These are phyloP conservation scores for Benitochromis conjunctus DNA, from an alignment of 2,113 vertebrate species.

Conservation along the genomic window DNA sequence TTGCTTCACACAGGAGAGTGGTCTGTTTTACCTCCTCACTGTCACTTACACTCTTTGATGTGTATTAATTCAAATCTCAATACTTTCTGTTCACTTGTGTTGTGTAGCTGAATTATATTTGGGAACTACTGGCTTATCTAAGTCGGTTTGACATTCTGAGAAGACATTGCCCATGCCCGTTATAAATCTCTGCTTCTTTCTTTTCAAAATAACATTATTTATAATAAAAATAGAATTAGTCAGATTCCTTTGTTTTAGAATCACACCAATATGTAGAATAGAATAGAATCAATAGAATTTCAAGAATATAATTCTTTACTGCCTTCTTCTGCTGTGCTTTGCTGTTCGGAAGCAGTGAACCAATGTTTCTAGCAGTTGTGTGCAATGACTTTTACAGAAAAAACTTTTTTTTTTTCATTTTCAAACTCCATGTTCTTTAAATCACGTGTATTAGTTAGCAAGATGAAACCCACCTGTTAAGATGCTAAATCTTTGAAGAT, in stretches of 20 bases:
- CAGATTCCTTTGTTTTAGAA: neutral
- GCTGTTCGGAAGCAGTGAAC: neutral
- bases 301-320: neutral
- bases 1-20: neutral
- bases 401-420: neutral
- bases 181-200: neutral
- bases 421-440: neutral
- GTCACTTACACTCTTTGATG: neutral
- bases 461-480: neutral
- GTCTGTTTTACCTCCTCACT: neutral
- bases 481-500: neutral
- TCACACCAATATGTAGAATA: neutral
- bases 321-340: neutral
- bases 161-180: neutral
- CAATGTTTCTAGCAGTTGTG: neutral
- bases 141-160: neutral
- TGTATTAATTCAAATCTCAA: neutral
- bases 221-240: neutral
- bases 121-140: neutral
- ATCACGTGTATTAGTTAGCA: neutral
- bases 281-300: no score
- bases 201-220: neutral
- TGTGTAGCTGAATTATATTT: neutral
- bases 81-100: neutral
- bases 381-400: neutral